A percentile compares a stretch with the other conserved stretches of the same genome.
Conservation (phyloP, 2,113 vertebrate species). For the Centropristis striata region DNA sequence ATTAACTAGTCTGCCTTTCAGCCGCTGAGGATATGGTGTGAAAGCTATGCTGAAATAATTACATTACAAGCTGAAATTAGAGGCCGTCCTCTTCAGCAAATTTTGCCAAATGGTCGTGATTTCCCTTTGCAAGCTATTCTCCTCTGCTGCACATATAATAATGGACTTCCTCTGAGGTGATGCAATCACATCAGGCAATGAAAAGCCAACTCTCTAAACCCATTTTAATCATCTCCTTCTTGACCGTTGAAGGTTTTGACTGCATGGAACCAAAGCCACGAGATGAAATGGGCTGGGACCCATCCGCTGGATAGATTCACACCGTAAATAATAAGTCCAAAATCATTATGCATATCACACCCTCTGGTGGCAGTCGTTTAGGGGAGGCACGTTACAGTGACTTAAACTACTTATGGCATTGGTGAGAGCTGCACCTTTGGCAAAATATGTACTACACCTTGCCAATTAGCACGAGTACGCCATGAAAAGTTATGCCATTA, state of each 20-base stretch:
- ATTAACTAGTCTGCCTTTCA: constrained; percentile 36
- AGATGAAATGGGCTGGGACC: constrained; percentile 31
- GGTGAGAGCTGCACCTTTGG: neutral
- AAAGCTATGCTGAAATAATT: constrained; percentile 50
- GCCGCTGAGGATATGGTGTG: constrained; percentile 1
- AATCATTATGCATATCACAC: neutral
- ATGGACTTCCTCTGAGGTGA: constrained; percentile 46
- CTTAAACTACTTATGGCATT: neutral
- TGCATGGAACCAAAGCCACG: constrained; percentile 4
- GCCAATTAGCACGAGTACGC: constrained; percentile 8
- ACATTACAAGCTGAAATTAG: constrained; percentile 47
- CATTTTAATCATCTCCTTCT: constrained; percentile 46
- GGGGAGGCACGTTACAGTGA: neutral
- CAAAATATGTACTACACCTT: neutral
- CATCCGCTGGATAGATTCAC: constrained; percentile 22
- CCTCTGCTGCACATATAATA: constrained; percentile 41
- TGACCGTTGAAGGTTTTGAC: neutral
- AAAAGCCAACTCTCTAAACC: constrained; percentile 36
- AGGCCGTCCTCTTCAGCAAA: constrained; percentile 19
- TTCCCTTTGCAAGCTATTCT: constrained; percentile 31
- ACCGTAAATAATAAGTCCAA: constrained; percentile 2
- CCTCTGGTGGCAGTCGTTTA: neutral
- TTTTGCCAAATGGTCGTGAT: constrained; percentile 43
- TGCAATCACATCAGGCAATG: constrained; percentile 54
- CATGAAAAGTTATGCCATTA: neutral